Base-by-base conservation (phyloP, 64 coral and sea anemone genomes). In the Actinia equina region DNA sequence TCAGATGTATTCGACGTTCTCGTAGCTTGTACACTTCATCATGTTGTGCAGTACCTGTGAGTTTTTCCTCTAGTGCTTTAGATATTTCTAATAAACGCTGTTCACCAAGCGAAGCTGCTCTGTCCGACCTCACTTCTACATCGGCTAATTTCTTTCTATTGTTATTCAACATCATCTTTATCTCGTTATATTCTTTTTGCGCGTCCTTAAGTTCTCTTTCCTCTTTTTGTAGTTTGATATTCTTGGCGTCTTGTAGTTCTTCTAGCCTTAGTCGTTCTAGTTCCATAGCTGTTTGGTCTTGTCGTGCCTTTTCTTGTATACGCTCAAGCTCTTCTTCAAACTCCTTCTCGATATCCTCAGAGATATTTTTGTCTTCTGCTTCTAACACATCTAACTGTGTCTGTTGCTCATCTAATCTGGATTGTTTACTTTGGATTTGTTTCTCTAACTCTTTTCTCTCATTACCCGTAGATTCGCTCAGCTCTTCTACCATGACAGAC, bases 101-200 rank as follows among this genome's bases (percentile, higher is more conserved):
- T n/a, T 97, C 94, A 23, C 59, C 78, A 49, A 86, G 87, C 2
- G 85, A 85, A 58, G 88, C 79, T 20, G 88, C 88, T 61, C 82
- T 83, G 43, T 74, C 89, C 44, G 86, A 83, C 43, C 82, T 87
- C 13, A 77, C 64, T 81, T 97, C 94, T 26, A 97, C 57, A 80
- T 91, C 88, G 52, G 80, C 59, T 6, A 97, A 77, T 5, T 93
- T 82, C 76, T 87, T 90, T 80, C 89, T 97, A 11, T 58, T 90
- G 52, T 97, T 88, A 30, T 90, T 93, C 46, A 97, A 77, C n/a
- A 97, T n/a, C 85, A 93, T 93, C 71, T 97, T 97, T 17, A 93
- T 84, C 44, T 89, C 82, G 58, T 97, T 97, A 45, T 97, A 97
- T 51, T 82, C 87, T 41, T 89, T 77, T 41, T 97, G 94, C 0